phyloP scores from a whole-genome alignment of 2,113 vertebrate species.

The Paraplagusia blochii region DNA sequence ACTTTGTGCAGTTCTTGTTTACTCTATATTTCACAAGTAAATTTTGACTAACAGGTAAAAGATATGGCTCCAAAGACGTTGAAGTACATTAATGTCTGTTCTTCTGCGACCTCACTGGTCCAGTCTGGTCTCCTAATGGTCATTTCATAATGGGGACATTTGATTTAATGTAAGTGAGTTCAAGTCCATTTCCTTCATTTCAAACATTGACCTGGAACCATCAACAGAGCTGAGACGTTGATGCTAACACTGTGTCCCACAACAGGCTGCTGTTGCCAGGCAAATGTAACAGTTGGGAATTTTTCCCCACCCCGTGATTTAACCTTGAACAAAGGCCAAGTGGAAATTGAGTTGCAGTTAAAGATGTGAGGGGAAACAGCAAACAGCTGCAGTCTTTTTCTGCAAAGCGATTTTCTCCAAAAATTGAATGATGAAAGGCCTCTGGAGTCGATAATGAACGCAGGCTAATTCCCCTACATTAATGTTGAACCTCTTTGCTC shows the following conservation, averaged over 20 bases:
- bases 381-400: slow-evolving; percentile 23
- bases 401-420: slow-evolving; percentile 31
- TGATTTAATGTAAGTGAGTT: not conserved
- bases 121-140: not conserved
- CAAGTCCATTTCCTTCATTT: not conserved
- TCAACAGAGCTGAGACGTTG: slow-evolving; percentile 41
- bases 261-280: slow-evolving; percentile 53
- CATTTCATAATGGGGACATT: not conserved
- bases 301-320: slow-evolving; percentile 50
- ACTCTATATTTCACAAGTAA: no score
- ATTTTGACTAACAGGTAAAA: no score
- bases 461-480: slow-evolving; percentile 38
- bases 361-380: slow-evolving; percentile 2
- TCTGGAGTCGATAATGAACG: slow-evolving; percentile 46
- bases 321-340: slow-evolving; percentile 56
- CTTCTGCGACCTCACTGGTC: no score
- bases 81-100: no score
- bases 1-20: no score
- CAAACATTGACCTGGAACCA: not conserved
- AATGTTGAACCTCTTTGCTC: slow-evolving; percentile 30
- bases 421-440: slow-evolving; percentile 36
- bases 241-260: slow-evolving; percentile 27
- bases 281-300: slow-evolving; percentile 44
- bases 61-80: no score
- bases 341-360: slow-evolving; percentile 9